These are phyloP conservation scores for Geophilus truncorum DNA, from an alignment of 2,888 invertebrate species.

Conservation along the genomic window DNA sequence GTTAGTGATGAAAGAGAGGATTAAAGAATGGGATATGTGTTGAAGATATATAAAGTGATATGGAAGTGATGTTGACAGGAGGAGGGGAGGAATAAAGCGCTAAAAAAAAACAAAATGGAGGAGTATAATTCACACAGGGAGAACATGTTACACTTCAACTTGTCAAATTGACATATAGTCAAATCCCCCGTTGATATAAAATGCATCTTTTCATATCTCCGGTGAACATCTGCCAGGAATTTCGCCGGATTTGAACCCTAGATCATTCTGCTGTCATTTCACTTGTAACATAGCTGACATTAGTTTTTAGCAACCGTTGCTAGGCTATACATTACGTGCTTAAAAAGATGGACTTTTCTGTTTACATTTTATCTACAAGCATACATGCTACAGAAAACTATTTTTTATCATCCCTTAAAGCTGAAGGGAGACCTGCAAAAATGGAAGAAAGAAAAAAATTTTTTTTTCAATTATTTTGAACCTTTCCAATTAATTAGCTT, in stretches of 20 bases:
- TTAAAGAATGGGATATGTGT: background rate
- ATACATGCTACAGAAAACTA: background rate
- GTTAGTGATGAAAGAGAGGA: background rate
- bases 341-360: background rate
- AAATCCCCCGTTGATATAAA: slow-evolving; percentile 10
- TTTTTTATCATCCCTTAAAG: background rate
- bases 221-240: slow-evolving; percentile 10
- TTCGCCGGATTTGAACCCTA: slow-evolving; percentile 5
- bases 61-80: background rate
- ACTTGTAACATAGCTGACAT: background rate
- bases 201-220: slow-evolving; percentile 10
- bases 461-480: background rate
- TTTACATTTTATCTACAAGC: too few species aligned
- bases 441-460: background rate
- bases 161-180: slow-evolving; percentile 10
- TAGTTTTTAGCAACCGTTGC: background rate
- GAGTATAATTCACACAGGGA: slow-evolving; percentile 3
- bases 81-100: background rate
- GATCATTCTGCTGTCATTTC: slow-evolving; percentile 3
- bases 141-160: slow-evolving; percentile 4
- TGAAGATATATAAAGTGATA: background rate
- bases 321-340: background rate
- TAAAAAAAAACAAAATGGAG: background rate
- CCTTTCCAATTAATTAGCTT: background rate
- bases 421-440: background rate